Conservation (phyloP, 2,888 invertebrate genomes). For the Blomia tropicalis region DNA sequence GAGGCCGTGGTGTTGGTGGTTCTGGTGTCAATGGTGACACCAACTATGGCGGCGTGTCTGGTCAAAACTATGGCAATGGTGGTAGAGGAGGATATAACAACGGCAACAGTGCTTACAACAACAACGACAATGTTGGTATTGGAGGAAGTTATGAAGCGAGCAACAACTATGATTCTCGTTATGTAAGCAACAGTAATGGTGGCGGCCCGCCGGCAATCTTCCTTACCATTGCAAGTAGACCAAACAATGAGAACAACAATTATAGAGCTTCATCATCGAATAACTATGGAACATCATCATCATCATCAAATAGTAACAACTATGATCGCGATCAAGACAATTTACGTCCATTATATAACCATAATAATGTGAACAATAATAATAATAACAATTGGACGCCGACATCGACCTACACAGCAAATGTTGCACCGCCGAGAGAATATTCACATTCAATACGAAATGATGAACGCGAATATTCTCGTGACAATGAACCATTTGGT, state of each 20-base stretch:
- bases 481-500: neutral
- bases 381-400: neutral
- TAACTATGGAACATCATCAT: neutral
- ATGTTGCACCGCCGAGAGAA: too few relatives aligned
- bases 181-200: too few relatives aligned
- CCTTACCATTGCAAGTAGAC: neutral
- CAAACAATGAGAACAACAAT: neutral
- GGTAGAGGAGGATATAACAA: neutral
- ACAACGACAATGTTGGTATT: neutral
- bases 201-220: neutral
- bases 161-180: slow-evolving; percentile 8
- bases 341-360: neutral
- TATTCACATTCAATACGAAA: neutral
- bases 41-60: neutral
- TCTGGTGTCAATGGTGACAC: neutral
- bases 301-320: neutral
- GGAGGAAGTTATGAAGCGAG: neutral
- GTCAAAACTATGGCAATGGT: neutral
- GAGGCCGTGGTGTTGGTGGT: neutral
- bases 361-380: neutral
- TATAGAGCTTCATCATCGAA: neutral
- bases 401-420: neutral
- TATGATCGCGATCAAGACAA: neutral
- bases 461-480: neutral
- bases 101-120: neutral